phyloP scores from a whole-genome alignment of 2,797 vertebrate species.

The Botia almorhae region DNA sequence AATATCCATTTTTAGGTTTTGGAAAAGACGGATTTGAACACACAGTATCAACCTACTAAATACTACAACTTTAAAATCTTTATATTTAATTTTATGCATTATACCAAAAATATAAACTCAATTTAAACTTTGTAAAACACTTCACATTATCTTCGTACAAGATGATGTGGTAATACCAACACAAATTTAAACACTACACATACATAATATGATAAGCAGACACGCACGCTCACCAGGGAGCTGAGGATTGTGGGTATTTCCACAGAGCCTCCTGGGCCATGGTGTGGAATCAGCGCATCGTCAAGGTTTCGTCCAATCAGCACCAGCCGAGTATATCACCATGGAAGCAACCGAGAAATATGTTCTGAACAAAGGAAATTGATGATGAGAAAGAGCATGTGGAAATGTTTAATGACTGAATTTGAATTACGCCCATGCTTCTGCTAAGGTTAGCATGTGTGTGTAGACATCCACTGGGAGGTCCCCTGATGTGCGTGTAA shows the following conservation, averaged over 20 bases:
- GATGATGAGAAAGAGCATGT: not conserved
- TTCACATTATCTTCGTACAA: not conserved
- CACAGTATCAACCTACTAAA: not conserved
- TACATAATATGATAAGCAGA: not conserved
- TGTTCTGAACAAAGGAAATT: constrained; percentile 6
- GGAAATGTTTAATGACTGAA: not conserved
- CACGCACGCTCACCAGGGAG: constrained; percentile 54
- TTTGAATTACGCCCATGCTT: not conserved
- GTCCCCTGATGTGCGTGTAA: constrained; percentile 25
- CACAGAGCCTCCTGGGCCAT: constrained; percentile 57
- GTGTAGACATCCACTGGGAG: constrained; percentile 4
- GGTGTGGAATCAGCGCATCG: constrained; percentile 46
- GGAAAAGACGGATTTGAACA: not conserved
- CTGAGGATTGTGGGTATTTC: constrained; percentile 53
- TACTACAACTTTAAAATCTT: no score
- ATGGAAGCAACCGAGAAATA: constrained; percentile 5
- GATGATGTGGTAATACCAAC: not conserved
- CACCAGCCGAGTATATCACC: not conserved
- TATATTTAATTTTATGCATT: no score
- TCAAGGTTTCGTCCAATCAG: constrained; percentile 19
- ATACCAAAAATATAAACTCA: not conserved
- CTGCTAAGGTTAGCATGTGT: constrained; percentile 6
- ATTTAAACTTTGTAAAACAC: not conserved
- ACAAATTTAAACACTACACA: not conserved
- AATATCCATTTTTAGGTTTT: not conserved